Evolutionary conservation across 64 coral and sea anemone genomes (phyloP).

Genomic region (Catalaphyllia jardinei): DNA sequence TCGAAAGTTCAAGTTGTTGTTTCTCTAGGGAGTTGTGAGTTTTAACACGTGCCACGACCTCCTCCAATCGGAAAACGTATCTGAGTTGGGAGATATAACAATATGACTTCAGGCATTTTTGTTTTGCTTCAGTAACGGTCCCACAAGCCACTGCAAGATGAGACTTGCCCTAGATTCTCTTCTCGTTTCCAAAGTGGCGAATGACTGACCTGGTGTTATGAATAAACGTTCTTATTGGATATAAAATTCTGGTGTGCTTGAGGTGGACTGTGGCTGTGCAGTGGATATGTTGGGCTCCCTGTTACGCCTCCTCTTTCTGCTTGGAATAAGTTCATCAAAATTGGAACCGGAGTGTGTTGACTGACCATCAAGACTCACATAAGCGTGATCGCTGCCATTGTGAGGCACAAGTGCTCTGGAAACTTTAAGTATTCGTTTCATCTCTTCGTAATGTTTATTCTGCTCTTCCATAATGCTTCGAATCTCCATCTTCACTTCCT

Average conservation of each 20-base stretch:
- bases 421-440: slow-evolving; percentile 59
- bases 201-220: too few species aligned
- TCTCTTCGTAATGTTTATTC: slow-evolving; percentile 69
- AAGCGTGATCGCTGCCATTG: slow-evolving; percentile 59
- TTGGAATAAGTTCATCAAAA: neutral
- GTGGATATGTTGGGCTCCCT: slow-evolving; percentile 23
- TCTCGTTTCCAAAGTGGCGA: too few species aligned
- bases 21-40: too few species aligned
- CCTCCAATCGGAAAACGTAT: too few species aligned
- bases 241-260: slow-evolving; percentile 64
- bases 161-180: too few species aligned
- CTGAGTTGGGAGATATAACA: too few species aligned
- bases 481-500: slow-evolving; percentile 61
- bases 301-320: slow-evolving; percentile 31
- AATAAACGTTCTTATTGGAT: slow-evolving; percentile 37
- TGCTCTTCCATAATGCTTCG: slow-evolving; percentile 71
- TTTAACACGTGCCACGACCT: too few species aligned
- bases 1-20: too few species aligned
- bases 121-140: too few species aligned
- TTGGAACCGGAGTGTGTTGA: slow-evolving; percentile 54
- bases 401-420: slow-evolving; percentile 32
- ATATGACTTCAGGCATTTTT: too few species aligned
- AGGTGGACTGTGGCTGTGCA: slow-evolving; percentile 14
- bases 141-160: too few species aligned
- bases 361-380: slow-evolving; percentile 61